Conservation (phyloP, 2,888 invertebrate genomes). For the Mantis religiosa region DNA sequence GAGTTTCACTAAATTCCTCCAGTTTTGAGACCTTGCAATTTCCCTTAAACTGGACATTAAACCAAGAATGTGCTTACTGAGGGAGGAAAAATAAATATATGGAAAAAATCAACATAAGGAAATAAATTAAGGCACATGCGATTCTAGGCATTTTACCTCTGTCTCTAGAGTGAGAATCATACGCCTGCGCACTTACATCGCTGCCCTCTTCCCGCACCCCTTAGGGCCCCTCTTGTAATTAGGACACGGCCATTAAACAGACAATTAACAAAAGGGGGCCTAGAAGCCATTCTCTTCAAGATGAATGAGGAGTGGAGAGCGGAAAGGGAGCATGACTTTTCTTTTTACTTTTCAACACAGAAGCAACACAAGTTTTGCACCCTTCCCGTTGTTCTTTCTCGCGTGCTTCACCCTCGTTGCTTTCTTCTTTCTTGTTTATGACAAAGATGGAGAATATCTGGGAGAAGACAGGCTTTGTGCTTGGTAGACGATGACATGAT, state of each 20-base stretch:
- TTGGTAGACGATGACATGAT: not conserved
- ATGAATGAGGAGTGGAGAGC: not conserved
- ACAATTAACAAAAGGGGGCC: conserved; percentile 13
- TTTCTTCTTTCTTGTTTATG: not conserved
- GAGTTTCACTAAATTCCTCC: not conserved
- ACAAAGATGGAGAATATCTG: not conserved
- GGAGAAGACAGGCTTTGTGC: not conserved
- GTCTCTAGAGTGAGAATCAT: not conserved
- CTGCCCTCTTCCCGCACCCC: not conserved
- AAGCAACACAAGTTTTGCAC: not conserved
- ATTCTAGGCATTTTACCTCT: not conserved
- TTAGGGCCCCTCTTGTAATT: not conserved
- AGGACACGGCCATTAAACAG: conserved; percentile 12
- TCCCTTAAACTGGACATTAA: not conserved
- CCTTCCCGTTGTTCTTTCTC: not conserved
- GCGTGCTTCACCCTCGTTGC: not conserved
- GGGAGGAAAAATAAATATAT: not conserved
- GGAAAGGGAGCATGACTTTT: not conserved
- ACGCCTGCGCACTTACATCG: not conserved
- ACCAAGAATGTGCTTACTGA: not conserved
- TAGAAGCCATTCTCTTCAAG: not conserved
- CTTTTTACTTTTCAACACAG: not conserved
- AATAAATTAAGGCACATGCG: not conserved
- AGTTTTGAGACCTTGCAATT: not conserved
- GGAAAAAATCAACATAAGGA: not conserved